Evolutionary conservation across 2,888 invertebrate species (phyloP), one percentile per base, ranked within the genome.

Genomic region (Drosophila anomalata): DNA sequence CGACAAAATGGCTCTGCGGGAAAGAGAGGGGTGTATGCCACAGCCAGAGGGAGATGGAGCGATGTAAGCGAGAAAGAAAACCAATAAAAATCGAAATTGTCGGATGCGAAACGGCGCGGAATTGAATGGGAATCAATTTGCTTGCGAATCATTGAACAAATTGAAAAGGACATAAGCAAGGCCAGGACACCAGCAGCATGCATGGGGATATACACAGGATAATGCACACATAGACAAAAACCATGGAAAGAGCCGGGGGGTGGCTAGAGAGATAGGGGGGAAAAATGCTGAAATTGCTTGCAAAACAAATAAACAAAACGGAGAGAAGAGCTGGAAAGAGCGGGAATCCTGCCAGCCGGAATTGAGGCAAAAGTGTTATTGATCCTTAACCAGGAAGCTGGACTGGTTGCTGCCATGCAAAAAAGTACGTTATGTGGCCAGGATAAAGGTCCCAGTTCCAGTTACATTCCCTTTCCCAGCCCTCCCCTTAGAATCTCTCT

Each of bases 111-210:
- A 76, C 82, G 77, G 73, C 86, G 84, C 79, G 88, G 84, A 86
- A 88, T 89, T 84, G 84, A 88, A 89, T 87, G 89, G 66, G 88
- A 87, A 87, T 87, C 87, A 89, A 83, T 88, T 88, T 82, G 79
- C 79, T 85, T 90, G 88, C 90, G 84, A 89, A 87, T 90, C 90
- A 90, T 89, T 90, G 89, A 90, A 87, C 87, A 90, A 90, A 89
- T 90, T 87, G 81, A 89, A 89, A 85, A 88, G 76, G 85, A 72
- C 79, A 79, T 75, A 78, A 77, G 73, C 65, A 73, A 52, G 33
- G 42, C 59, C 68, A 77, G 67, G 57, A 63, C 69, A 67, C 69
- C 52, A 41, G 54, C 56, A 75, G 44, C 61, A 67, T 42, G 63
- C 52, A 69, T 71, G 58, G 36, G 31, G 60, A 54, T 55, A 53